Evolutionary conservation across 2,888 invertebrate genomes (phyloP).

Genomic region (Andrena bucephala): DNA sequence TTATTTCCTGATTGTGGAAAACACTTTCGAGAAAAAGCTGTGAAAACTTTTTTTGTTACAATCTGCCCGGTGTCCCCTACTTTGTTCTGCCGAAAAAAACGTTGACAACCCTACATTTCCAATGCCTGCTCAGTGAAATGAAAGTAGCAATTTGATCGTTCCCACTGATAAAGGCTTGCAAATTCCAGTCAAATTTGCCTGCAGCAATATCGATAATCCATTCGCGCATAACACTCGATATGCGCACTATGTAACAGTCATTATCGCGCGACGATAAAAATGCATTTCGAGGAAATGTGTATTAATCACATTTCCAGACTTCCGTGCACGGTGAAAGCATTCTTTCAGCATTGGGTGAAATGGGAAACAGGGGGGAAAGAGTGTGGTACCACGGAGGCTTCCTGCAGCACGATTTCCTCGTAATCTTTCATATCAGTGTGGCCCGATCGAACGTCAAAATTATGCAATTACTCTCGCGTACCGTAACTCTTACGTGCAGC

Average conservation of each 20-base stretch:
- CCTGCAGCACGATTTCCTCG: not conserved
- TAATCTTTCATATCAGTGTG: not conserved
- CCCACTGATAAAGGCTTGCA: not conserved
- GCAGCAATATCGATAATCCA: not conserved
- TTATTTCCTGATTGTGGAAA: too few relatives aligned
- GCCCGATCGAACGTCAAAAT: conserved; percentile 3
- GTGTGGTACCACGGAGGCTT: conserved; percentile 7
- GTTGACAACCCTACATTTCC: not conserved
- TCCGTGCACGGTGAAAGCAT: conserved; percentile 59
- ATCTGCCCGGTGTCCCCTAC: too few relatives aligned
- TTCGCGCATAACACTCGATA: not conserved
- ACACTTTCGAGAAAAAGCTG: too few relatives aligned
- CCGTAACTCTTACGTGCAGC: not conserved
- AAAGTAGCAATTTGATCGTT: not conserved
- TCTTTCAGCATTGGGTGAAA: conserved; percentile 15
- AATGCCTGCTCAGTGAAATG: not conserved
- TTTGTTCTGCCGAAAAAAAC: too few relatives aligned
- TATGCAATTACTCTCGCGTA: conserved; percentile 10
- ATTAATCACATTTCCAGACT: conserved; percentile 15
- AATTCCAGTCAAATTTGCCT: not conserved
- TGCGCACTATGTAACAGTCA: not conserved
- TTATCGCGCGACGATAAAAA: conserved; percentile 5
- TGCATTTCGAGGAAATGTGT: not conserved
- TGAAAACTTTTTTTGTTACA: too few relatives aligned
- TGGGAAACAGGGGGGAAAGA: conserved; percentile 4